Evolutionary conservation across 2,113 vertebrate genomes (phyloP).

Genomic region (Brachirus orientalis): DNA sequence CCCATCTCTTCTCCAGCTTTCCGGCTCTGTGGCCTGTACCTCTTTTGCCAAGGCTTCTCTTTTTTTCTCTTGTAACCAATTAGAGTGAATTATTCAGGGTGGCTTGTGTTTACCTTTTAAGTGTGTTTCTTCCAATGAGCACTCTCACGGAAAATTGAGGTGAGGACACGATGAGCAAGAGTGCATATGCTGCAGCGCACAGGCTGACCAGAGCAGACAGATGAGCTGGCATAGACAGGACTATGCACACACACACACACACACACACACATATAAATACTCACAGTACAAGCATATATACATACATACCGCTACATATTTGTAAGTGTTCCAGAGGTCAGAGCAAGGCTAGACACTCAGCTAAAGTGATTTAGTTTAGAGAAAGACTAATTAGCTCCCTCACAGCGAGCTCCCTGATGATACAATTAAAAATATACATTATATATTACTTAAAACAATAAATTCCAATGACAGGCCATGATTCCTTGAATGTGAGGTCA

Average conservation of each 20-base stretch:
- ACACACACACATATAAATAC: slow-evolving; percentile 10
- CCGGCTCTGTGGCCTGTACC: slow-evolving; percentile 31
- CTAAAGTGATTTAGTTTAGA: no score
- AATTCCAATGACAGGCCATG: slow-evolving; percentile 22
- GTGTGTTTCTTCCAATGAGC: slow-evolving; percentile 59
- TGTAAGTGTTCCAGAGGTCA: slow-evolving; percentile 46
- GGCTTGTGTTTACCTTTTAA: slow-evolving; percentile 57
- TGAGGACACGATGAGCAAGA: slow-evolving; percentile 42
- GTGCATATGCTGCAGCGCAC: slow-evolving; percentile 20
- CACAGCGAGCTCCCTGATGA: no score
- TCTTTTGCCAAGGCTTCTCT: slow-evolving; percentile 12
- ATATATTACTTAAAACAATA: slow-evolving; percentile 6
- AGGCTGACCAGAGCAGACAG: slow-evolving; percentile 11
- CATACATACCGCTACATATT: slow-evolving; percentile 50
- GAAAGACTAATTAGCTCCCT: slow-evolving; percentile 51
- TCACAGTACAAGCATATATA: slow-evolving; percentile 6
- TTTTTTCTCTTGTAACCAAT: slow-evolving; percentile 56
- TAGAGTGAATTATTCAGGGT: slow-evolving; percentile 67
- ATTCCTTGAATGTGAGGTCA: slow-evolving; percentile 9
- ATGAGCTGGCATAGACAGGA: slow-evolving; percentile 20
- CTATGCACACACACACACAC: not conserved
- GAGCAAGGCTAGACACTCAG: slow-evolving; percentile 7
- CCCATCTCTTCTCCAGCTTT: slow-evolving; percentile 37
- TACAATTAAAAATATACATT: slow-evolving; percentile 30
- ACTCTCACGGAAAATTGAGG: slow-evolving; percentile 60